A percentile compares a stretch with the other conserved stretches of the same genome.
These are phyloP conservation scores for Ictalurus furcatus DNA, from an alignment of 2,113 vertebrate species.

Conservation along the genomic window DNA sequence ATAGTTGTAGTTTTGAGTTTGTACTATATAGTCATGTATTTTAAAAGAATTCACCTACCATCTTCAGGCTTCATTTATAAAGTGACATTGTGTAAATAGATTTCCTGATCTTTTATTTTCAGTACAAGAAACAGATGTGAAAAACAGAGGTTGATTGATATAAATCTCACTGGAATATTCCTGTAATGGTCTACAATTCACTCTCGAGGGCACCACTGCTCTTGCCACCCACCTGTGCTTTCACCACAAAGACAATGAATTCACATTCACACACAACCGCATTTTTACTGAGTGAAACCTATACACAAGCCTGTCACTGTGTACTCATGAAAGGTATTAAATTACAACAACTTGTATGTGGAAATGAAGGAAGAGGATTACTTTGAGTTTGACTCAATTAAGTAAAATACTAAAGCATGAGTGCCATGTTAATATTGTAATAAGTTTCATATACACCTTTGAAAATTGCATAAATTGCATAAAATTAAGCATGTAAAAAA, in stretches of 20 bases:
- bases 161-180: background rate
- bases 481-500: too few relatives aligned
- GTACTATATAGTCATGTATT: background rate
- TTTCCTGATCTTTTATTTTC: background rate
- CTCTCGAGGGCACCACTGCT: background rate
- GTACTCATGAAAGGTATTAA: background rate
- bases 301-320: background rate
- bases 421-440: slow-evolving; percentile 53
- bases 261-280: background rate
- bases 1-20: background rate
- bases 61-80: background rate
- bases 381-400: background rate
- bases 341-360: background rate
- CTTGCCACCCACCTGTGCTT: background rate
- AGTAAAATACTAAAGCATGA: slow-evolving; percentile 58
- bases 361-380: background rate
- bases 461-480: slow-evolving; percentile 3
- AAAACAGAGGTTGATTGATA: too few relatives aligned
- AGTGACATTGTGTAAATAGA: background rate
- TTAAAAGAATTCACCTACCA: background rate
- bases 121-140: background rate
- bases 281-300: background rate
- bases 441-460: slow-evolving; percentile 36
- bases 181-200: background rate
- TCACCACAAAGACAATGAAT: background rate